Evolutionary conservation across 2,797 vertebrate genomes (phyloP), one percentile per base, ranked within the genome.

Genomic region (Gymnopithys bicolor): DNA sequence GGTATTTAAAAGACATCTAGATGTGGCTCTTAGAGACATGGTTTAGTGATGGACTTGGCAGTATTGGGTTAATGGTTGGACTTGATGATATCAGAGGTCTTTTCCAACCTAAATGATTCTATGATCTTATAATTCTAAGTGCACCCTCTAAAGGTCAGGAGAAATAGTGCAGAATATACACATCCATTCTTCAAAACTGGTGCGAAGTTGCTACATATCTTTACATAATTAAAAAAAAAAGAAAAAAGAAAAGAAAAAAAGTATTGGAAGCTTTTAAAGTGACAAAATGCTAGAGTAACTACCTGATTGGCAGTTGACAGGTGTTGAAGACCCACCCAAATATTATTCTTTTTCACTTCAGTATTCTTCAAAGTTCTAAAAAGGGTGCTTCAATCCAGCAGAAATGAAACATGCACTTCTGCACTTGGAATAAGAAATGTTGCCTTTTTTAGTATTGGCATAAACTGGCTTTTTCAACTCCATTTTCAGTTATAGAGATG

Each of bases 371-470:
- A 49, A 87, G 49, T 67, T 84, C 64, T 80, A 46, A 85, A 90
- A 87, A 82, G 22, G 19, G 73, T 77, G 12, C 19, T 59, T 87
- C 62, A 59, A 5, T 78, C 23, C 46, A 78, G 58, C 30, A 91
- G 76, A 89, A 94, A 87, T 23, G 30, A 78, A 95, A 85, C 0
- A 5, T 69, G 63, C 93, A 85, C 69, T 90, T 91, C 60, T 59
- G 45, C 48, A 53, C 62, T 88, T 66, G 45, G 43, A 89, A 63
- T 73, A 13, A 75, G 33, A 93, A 91, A 73, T 51, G 37, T 63
- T 93, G 32, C 59, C 75, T 93, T 89, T 94, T 94, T 92, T 86
- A 84, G 84, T 88, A 73, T 53, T 76, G 35, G 13, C 52, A 37
- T 37, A 87, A 25, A 35, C n/a, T 49, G 25, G 9, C 51, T 52